phyloP scores from a whole-genome alignment of 2,888 invertebrate genomes.

The Eupithecia vulgata region DNA sequence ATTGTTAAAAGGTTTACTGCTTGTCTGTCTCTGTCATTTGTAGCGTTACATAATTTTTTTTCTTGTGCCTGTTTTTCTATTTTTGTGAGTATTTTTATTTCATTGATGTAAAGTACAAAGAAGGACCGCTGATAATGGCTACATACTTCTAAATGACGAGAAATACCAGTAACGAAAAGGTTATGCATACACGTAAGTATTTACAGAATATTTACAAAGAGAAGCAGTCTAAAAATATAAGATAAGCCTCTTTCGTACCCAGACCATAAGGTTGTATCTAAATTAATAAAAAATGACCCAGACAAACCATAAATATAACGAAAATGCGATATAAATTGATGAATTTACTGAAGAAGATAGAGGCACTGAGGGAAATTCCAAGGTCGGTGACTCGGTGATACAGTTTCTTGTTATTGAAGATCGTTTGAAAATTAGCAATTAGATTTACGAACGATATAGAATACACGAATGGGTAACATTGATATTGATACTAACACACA shows the following conservation, averaged over 20 bases:
- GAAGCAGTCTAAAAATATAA: constrained; percentile 56
- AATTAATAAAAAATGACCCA: not conserved
- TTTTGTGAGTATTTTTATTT: not conserved
- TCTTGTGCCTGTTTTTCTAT: not conserved
- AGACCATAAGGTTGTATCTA: not conserved
- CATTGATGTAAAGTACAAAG: not conserved
- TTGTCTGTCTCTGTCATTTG: not conserved
- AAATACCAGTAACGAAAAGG: constrained; percentile 34
- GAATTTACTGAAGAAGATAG: not conserved
- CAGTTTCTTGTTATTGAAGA: not conserved
- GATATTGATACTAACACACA: constrained; percentile 28
- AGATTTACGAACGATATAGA: constrained; percentile 14
- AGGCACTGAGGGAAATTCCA: not conserved
- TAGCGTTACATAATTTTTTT: not conserved
- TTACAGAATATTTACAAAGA: constrained; percentile 66
- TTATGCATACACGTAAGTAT: constrained; percentile 43
- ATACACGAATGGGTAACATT: constrained; percentile 26
- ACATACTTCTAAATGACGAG: not conserved
- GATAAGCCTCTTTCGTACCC: constrained; percentile 58
- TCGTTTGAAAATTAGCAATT: constrained; percentile 7
- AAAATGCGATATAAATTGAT: not conserved
- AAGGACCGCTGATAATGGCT: not conserved
- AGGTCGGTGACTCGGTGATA: not conserved
- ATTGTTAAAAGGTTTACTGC: not conserved
- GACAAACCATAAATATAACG: not conserved